A percentile compares a stretch with the other conserved stretches of the same genome.
These are phyloP conservation scores for Plodia interpunctella DNA, from an alignment of 1,140 invertebrate species.

Conservation along the genomic window DNA sequence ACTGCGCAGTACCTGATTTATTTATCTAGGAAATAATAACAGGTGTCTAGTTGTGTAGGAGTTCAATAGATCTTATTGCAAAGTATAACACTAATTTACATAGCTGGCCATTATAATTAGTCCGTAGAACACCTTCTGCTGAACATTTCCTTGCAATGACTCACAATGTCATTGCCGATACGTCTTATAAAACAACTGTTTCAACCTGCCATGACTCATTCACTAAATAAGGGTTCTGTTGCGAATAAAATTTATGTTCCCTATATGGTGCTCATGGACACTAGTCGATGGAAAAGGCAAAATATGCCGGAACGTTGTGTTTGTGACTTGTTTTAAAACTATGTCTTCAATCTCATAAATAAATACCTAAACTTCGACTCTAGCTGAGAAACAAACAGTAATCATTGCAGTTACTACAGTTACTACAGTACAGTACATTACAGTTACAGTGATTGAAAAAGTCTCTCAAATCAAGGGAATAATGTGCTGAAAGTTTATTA, in stretches of 20 bases:
- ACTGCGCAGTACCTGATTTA: conserved; percentile 6
- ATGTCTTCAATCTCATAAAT: background rate
- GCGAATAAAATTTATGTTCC: conserved; percentile 56
- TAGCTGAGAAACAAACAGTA: background rate
- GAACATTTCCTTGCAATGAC: conserved; percentile 48
- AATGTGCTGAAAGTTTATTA: no score
- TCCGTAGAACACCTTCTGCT: conserved; percentile 43
- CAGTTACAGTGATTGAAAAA: no score
- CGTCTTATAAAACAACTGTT: conserved; percentile 31
- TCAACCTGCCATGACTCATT: conserved; percentile 48
- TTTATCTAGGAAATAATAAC: background rate
- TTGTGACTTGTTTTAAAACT: conserved; percentile 37
- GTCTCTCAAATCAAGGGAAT: no score
- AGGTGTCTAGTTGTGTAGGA: conserved; percentile 10
- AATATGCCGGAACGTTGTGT: conserved; percentile 57
- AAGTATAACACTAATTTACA: conserved; percentile 51
- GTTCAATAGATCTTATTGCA: conserved; percentile 12
- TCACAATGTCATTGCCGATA: conserved; percentile 28
- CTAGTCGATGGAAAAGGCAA: conserved; percentile 48
- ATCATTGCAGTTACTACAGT: no score
- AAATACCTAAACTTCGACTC: background rate
- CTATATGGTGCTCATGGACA: conserved; percentile 51
- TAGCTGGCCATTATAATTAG: conserved; percentile 23
- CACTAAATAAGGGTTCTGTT: conserved; percentile 68
- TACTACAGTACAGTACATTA: no score